Base-by-base conservation (phyloP, 2,888 invertebrate species). In the Oligia latruncula region DNA sequence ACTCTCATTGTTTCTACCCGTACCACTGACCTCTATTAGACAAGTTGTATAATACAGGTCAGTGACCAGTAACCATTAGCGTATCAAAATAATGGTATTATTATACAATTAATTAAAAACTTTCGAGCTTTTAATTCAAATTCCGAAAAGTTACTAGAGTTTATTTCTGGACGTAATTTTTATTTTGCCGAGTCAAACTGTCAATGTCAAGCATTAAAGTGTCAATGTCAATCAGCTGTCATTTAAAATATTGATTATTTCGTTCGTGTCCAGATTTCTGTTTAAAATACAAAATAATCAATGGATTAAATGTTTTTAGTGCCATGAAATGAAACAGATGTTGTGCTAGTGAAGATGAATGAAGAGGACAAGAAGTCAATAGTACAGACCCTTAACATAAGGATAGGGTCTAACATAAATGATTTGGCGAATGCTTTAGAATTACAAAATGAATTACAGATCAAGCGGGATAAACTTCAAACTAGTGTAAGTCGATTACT, bases 281-380 rank as follows among this genome's bases (percentile, higher is more conserved):
- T 35, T n/a, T 23, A 58, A 29, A 71, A 80, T 71, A 29, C 29
- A 80, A 71, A 75, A 49, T 62, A 68, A 43, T 79, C 58, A 83
- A 77, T 87, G 70, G 49, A 35, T 58, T 46, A 71, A 11, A 77
- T 76, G 40, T 49, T 55, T 58, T 58, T 58, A 67, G 17, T 76
- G 8, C 23, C 58, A 29, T 66, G 71, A 58, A 70, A 29, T 66
- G 71, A 58, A 70, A 72, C 68, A 29, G 20, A 62, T 64, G 15
- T 80, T 62, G 11, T 40, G 20, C 11, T 49, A 23, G 46, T 75
- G 71, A 89, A 76, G 5, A 78, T 90, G 86, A 80, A 88, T 81
- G 95, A 95, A 78, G 95, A 96, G 64, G 88, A 92, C 2, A 97
- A 96, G 92, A 96, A 95, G 90, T 94, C 92, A 88, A 96, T 97